Evolutionary conservation across 2,113 vertebrate species (phyloP), one percentile per base, ranked within the genome.

Genomic region (Gallinago jamesoni): DNA sequence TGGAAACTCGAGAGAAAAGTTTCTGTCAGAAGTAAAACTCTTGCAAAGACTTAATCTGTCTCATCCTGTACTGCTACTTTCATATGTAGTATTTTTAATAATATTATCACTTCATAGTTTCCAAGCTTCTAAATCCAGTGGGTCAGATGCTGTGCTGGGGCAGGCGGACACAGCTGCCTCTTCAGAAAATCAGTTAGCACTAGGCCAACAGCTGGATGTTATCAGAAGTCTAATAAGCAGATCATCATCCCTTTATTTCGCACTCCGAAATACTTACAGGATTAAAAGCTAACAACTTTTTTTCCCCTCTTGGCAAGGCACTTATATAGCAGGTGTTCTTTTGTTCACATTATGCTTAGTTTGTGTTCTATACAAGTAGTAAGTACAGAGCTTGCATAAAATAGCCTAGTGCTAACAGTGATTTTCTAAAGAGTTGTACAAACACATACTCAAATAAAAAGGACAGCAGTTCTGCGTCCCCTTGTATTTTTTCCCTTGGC

Each of bases 11-110:
- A 72, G 70, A 94, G 74, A 81, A 53, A 90, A 75, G 10, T 76
- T 94, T 89, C 88, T 94, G 78, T 93, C 70, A 85, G 84, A 90
- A 88, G 78, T 45, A 79, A 89, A 95, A 94, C 37, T 50, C 70
- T 55, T 86, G 63, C 72, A 94, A 79, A 91, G 78, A 37, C 50
- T 69, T 94, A 15, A 50, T 37, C 83, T 83, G n/a, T 50, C 78
- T 83, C 83, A 55, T 87, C 74, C 72, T 63, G n/a, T 47, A 63
- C 25, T 12, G 20, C 50, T 79, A 30, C 55, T 67, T 74, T 74
- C n/a, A 9, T n/a, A 64, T 23, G 53, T 19, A 63, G 24, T 67
- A 52, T 68, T 95, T 91, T 88, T 59, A 90, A 93, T 52, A 63
- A 77, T 81, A 81, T 56, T 85, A 85, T 70, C 87, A 87, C 87